Evolutionary conservation across 2,888 invertebrate species (phyloP).

Genomic region (Platynereis dumerilii): DNA sequence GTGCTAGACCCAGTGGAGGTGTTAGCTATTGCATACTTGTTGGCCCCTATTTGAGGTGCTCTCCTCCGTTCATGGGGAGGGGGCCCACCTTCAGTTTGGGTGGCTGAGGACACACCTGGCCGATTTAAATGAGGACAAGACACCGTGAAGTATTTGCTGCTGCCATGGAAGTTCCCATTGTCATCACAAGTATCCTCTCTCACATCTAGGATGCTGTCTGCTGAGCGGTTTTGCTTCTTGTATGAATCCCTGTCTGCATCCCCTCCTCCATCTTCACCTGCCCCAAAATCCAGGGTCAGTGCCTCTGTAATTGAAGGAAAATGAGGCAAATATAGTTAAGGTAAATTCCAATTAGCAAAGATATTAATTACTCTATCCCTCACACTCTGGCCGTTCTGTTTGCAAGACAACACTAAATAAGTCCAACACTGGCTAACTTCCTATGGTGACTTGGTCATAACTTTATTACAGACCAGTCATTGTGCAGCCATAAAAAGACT

Average conservation of each 20-base stretch:
- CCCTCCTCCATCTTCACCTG: background rate
- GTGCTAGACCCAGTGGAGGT: conserved; percentile 48
- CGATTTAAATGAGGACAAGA: conserved; percentile 15
- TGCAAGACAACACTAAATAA: too few relatives aligned
- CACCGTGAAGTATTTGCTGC: conserved; percentile 6
- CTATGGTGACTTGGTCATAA: too few relatives aligned
- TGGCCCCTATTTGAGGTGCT: conserved; percentile 18
- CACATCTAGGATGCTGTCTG: conserved; percentile 21
- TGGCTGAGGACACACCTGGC: background rate
- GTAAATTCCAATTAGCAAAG: too few relatives aligned
- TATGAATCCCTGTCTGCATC: background rate
- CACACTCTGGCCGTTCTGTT: too few relatives aligned
- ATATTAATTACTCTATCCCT: too few relatives aligned
- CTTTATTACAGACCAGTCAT: too few relatives aligned
- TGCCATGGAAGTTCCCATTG: conserved; percentile 9
- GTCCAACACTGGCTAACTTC: too few relatives aligned
- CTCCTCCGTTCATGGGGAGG: conserved; percentile 12
- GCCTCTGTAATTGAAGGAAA: conserved; percentile 10
- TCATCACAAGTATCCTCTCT: background rate
- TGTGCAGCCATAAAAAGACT: too few relatives aligned
- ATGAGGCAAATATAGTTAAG: background rate
- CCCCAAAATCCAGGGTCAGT: conserved; percentile 15
- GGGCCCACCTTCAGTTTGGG: conserved; percentile 15
- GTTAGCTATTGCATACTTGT: conserved; percentile 34
- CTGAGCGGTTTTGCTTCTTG: conserved; percentile 10